Base-by-base conservation (phyloP, 1,140 invertebrate species). In the Paralvinella palmiformis region DNA sequence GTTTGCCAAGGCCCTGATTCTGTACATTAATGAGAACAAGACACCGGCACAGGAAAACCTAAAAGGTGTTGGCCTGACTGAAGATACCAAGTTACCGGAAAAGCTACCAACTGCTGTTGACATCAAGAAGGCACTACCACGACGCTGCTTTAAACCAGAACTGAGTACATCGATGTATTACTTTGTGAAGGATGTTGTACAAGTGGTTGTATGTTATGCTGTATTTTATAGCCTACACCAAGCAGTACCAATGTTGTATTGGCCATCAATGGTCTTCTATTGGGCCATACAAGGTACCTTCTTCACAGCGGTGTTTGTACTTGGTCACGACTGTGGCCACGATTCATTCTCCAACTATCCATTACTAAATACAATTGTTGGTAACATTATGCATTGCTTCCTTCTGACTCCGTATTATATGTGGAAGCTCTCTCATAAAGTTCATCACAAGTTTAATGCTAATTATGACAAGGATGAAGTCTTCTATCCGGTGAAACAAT, bases 281-380 rank as follows among this genome's bases (percentile, higher is more conserved):
- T 73, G 71, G 71, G 68, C 69, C 7, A 31, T 81, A 2, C 74
- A 80, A 65, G 81, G 81, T 37, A 81, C 80, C 29, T 70, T 78
- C 55, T 75, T 75, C 57, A 78, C 75, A 6, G 75, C 77, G 13
- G 29, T 82, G 7, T 82, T 82, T 64, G 74, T 78, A n/a, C 62
- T 81, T 24, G 81, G 81, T 17, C 81, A 82, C 59, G 81, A 82
- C 65, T 82, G 81, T 66, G 80, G 80, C 2, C 81, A 82, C 60
- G 74, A 75, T 32, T 80, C 80, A 1, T 82, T 81, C 70, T 81
- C 79, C 2, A 68, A 74, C 29, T 72, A 76, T 62, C 69, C 65
- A 10, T 71, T 73, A 53, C 33, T 77, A 5, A 76, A 76, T 50
- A 70, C 72, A 22, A 48, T 71, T 41, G 67, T 72, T 31, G 75